Percentiles rank a stretch among this genome's conserved stretches.
Evolutionary conservation across 2,797 vertebrate species (phyloP).

Genomic region (Gallinago solitaria): DNA sequence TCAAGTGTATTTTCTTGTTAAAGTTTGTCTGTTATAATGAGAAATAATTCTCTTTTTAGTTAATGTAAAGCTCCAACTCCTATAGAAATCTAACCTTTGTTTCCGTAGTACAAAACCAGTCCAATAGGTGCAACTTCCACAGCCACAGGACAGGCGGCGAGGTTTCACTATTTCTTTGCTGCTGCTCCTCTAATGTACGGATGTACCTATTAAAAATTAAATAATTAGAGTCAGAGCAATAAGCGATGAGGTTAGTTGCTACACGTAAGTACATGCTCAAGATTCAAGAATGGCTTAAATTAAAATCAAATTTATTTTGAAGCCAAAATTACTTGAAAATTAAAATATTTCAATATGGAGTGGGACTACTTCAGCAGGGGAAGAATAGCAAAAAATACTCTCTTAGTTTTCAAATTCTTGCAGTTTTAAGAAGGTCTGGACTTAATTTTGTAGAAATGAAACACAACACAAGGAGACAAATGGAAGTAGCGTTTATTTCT

Average conservation of each 20-base stretch:
- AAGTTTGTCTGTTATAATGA: neutral
- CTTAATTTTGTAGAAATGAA: neutral
- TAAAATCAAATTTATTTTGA: neutral
- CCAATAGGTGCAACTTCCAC: neutral
- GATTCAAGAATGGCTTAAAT: neutral
- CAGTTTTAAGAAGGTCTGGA: neutral
- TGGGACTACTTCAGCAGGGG: neutral
- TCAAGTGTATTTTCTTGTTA: neutral
- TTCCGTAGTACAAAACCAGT: neutral
- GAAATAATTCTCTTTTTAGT: neutral
- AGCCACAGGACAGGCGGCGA: neutral
- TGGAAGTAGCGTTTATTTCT: conserved; percentile 79
- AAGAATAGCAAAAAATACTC: neutral
- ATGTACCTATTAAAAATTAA: neutral
- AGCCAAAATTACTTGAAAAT: neutral
- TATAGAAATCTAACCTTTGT: neutral
- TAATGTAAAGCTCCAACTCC: neutral
- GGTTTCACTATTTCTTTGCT: neutral
- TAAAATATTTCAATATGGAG: neutral
- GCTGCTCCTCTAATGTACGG: neutral
- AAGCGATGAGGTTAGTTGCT: neutral
- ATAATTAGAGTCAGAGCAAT: neutral
- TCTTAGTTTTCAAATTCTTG: neutral
- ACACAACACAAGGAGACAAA: conserved; percentile 64
- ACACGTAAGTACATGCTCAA: neutral